Conservation (phyloP, 2,113 vertebrate genomes). For the Siniperca knerii region DNA sequence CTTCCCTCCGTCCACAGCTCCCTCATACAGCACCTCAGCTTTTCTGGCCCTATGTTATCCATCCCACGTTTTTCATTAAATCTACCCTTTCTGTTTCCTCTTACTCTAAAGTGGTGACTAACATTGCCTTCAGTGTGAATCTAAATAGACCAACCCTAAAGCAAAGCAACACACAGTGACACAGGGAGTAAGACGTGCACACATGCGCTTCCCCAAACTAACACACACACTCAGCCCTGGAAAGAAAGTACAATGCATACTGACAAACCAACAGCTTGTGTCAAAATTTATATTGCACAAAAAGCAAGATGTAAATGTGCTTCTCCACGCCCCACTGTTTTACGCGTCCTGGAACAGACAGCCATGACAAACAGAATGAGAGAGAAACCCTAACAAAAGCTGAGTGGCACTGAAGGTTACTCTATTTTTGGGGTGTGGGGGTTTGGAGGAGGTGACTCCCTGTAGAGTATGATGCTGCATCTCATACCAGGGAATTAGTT, state of each 20-base stretch:
- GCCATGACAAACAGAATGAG: constrained; percentile 16
- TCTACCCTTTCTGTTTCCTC: constrained; percentile 39
- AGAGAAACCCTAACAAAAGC: background rate
- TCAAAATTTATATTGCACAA: constrained; percentile 53
- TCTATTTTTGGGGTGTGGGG: background rate
- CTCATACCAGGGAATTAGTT: background rate
- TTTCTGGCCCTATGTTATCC: background rate
- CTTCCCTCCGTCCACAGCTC: constrained; percentile 1
- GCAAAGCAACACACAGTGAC: constrained; percentile 67
- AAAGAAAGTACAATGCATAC: constrained; percentile 51
- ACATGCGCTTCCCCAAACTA: constrained; percentile 25
- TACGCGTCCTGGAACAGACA: constrained; percentile 10
- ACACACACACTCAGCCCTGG: constrained; percentile 11
- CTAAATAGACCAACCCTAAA: constrained; percentile 79
- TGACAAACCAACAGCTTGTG: constrained; percentile 72
- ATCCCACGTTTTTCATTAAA: constrained; percentile 37
- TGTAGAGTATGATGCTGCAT: background rate
- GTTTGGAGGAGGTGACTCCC: background rate
- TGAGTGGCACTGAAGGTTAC: constrained; percentile 13
- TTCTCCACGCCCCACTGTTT: constrained; percentile 1
- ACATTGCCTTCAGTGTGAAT: constrained; percentile 75
- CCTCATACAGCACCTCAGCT: constrained; percentile 7
- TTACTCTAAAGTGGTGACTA: constrained; percentile 69
- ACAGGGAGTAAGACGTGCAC: constrained; percentile 51
- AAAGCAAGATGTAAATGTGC: constrained; percentile 27